Evolutionary conservation across 2,888 invertebrate genomes (phyloP).

Genomic region (Zygogramma bicolorata): DNA sequence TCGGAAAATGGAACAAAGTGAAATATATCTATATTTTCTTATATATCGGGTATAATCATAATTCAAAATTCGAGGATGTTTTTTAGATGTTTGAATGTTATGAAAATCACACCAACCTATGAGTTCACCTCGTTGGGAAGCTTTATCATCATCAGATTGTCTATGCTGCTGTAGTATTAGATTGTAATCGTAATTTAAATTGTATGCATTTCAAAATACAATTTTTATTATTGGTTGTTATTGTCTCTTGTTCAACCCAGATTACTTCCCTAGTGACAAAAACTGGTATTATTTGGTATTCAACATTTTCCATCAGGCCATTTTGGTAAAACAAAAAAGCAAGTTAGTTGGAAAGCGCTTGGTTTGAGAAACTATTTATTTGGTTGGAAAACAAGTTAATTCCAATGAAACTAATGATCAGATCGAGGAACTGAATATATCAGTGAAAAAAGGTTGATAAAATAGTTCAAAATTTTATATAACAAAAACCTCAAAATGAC

Average conservation of each 20-base stretch:
- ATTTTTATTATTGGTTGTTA: constrained; percentile 52
- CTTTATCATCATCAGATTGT: constrained; percentile 50
- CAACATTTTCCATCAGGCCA: too few relatives aligned
- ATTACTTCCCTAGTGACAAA: not conserved
- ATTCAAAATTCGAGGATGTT: constrained; percentile 14
- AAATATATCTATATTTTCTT: constrained; percentile 47
- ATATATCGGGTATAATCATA: constrained; percentile 24
- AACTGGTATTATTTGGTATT: too few relatives aligned
- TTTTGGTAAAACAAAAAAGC: too few relatives aligned
- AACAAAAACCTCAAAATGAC: too few relatives aligned
- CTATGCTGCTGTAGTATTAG: constrained; percentile 53
- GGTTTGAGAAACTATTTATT: too few relatives aligned
- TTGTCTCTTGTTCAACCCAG: not conserved
- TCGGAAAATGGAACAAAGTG: constrained; percentile 31
- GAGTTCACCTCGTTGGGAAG: constrained; percentile 30
- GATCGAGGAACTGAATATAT: too few relatives aligned
- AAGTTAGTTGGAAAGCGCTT: too few relatives aligned
- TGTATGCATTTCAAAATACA: constrained; percentile 57
- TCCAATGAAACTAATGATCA: too few relatives aligned
- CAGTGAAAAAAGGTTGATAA: too few relatives aligned
- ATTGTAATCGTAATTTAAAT: constrained; percentile 43
- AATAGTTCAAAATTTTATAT: too few relatives aligned
- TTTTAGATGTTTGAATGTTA: constrained; percentile 8
- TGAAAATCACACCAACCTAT: not conserved
- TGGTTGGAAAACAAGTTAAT: too few relatives aligned